A percentile compares a stretch with the other conserved stretches of the same genome.
Conservation (phyloP, 2,888 invertebrate genomes). For the Drosophila helvetica region DNA sequence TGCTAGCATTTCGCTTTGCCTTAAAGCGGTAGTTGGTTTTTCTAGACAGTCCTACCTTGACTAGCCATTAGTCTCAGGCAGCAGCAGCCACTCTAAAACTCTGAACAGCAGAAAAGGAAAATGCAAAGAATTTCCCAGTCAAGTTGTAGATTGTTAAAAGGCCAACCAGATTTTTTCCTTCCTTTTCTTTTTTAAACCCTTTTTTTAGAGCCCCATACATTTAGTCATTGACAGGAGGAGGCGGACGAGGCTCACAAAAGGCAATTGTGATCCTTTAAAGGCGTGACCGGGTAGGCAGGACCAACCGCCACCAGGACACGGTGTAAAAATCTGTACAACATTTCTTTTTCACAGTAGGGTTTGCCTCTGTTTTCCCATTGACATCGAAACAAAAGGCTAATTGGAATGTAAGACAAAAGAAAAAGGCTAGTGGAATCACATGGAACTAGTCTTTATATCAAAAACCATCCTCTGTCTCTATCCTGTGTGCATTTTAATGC, state of each 20-base stretch:
- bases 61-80: constrained; percentile 25
- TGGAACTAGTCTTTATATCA: neutral
- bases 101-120: neutral
- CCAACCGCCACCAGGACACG: neutral
- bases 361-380: constrained; percentile 58
- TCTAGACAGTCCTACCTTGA: constrained; percentile 1
- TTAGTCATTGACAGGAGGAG: constrained; percentile 58
- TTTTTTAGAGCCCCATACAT: constrained; percentile 49
- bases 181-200: constrained; percentile 4
- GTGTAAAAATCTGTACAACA: constrained; percentile 31
- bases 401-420: constrained; percentile 67
- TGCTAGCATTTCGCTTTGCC: constrained; percentile 1
- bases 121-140: constrained; percentile 11
- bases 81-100: constrained; percentile 1
- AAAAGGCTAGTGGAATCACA: neutral
- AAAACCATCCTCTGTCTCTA: neutral
- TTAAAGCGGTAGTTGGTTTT: constrained; percentile 6
- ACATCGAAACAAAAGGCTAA: constrained; percentile 75
- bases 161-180: constrained; percentile 30
- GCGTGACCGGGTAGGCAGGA: constrained; percentile 31
- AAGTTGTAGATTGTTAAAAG: constrained; percentile 41
- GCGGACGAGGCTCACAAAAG: constrained; percentile 57
- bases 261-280: constrained; percentile 46
- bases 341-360: constrained; percentile 36
- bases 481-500: neutral